These are phyloP conservation scores for Nannospalax galili DNA, from an alignment of 2,113 vertebrate species.

Conservation along the genomic window DNA sequence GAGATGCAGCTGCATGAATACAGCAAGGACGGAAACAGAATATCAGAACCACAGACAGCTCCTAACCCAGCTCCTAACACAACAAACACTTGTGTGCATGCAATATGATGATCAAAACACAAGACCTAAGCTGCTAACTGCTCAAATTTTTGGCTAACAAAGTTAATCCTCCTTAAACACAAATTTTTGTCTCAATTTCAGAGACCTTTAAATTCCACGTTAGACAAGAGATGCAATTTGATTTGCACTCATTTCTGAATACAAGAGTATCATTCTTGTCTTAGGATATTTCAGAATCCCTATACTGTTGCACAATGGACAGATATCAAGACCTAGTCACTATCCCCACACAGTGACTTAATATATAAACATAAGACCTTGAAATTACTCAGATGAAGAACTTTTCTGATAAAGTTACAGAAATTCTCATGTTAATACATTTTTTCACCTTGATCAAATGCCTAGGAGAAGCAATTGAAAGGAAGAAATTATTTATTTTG, in stretches of 20 bases:
- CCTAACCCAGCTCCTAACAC: no score
- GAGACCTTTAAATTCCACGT: not conserved
- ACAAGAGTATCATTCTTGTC: no score
- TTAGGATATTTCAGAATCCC: not conserved
- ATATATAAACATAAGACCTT: not conserved
- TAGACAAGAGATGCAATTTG: no score
- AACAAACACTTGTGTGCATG: not conserved
- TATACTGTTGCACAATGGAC: not conserved
- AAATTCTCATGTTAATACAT: no score
- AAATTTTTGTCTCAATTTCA: not conserved
- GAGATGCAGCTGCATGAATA: not conserved
- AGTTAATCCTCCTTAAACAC: not conserved
- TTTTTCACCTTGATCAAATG: no score
- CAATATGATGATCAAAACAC: not conserved
- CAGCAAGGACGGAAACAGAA: not conserved
- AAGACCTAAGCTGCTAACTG: not conserved
- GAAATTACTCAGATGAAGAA: not conserved
- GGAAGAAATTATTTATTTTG: not conserved
- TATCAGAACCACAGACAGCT: not conserved
- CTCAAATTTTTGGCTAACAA: not conserved
- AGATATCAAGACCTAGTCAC: no score
- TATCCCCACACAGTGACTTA: not conserved
- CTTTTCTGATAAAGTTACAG: not conserved
- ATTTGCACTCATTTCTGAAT: no score
- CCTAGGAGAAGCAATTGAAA: not conserved